Evolutionary conservation across 2,888 invertebrate species (phyloP).

Genomic region (Anagyrus pseudococci): DNA sequence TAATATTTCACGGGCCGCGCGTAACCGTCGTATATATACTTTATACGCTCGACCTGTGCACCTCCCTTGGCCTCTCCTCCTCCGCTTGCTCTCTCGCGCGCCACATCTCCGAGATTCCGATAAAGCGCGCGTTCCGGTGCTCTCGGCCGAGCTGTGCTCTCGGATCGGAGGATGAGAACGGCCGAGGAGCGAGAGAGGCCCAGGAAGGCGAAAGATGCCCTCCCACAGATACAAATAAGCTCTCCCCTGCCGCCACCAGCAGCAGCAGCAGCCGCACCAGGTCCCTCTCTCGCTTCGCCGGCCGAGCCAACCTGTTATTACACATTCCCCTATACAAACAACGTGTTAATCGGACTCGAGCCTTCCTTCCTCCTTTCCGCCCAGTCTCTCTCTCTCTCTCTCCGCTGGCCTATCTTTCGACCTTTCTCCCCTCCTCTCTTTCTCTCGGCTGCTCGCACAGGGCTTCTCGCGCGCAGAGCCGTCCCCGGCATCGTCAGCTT

Average conservation of each 20-base stretch:
- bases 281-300: too few species aligned
- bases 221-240: slow-evolving; percentile 56
- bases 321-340: slow-evolving; percentile 62
- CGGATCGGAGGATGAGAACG: slow-evolving; percentile 34
- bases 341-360: slow-evolving; percentile 59
- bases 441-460: slow-evolving; percentile 2
- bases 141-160: not conserved
- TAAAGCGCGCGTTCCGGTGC: slow-evolving; percentile 15
- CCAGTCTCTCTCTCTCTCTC: slow-evolving; percentile 13
- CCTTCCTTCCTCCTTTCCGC: slow-evolving; percentile 28
- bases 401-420: not conserved
- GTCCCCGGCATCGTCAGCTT: too few species aligned
- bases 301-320: slow-evolving; percentile 61
- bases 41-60: not conserved
- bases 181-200: too few species aligned
- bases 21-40: not conserved
- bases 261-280: too few species aligned
- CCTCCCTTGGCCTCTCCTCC: not conserved
- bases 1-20: slow-evolving; percentile 31
- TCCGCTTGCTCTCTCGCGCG: not conserved
- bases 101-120: slow-evolving; percentile 18
- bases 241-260: too few species aligned
- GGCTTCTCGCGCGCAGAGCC: too few species aligned
- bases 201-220: slow-evolving; percentile 47
- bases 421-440: not conserved